These are phyloP conservation scores for Phymanthus crucifer DNA, from an alignment of 92 coral and sea anemone genomes.

Conservation along the genomic window DNA sequence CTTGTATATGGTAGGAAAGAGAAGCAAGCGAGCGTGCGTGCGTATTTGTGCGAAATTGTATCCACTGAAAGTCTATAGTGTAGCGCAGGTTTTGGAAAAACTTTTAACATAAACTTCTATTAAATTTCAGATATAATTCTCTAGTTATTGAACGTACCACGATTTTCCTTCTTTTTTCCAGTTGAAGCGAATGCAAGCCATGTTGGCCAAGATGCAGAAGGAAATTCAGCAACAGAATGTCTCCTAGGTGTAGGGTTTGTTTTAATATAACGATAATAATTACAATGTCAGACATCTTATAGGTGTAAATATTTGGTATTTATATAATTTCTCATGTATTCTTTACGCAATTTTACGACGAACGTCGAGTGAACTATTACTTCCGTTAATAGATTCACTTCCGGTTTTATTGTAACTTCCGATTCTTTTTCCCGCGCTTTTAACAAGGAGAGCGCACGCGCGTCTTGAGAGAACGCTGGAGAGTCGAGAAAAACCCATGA, in stretches of 20 bases:
- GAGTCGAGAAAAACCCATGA: too few relatives aligned
- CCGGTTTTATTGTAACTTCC: background rate
- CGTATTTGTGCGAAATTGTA: too few relatives aligned
- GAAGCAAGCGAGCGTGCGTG: too few relatives aligned
- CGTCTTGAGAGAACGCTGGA: background rate
- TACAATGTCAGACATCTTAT: background rate
- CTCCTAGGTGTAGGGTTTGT: slow-evolving; percentile 19
- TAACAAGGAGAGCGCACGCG: background rate
- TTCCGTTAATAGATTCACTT: background rate
- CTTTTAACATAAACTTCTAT: too few relatives aligned
- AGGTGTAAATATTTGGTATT: background rate
- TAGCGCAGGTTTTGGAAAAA: too few relatives aligned
- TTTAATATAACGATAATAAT: background rate
- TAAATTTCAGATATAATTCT: too few relatives aligned
- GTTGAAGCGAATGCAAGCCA: slow-evolving; percentile 94
- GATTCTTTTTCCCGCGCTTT: background rate
- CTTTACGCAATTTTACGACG: background rate
- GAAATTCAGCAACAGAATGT: slow-evolving; percentile 63
- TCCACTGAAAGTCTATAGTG: too few relatives aligned
- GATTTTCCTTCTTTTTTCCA: slow-evolving; percentile 32
- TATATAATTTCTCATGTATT: background rate
- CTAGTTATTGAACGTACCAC: too few relatives aligned
- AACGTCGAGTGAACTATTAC: background rate
- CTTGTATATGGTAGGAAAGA: too few relatives aligned
- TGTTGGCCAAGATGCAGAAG: slow-evolving; percentile 91